A percentile compares a stretch with the other conserved stretches of the same genome.
phyloP scores from a whole-genome alignment of 2,797 vertebrate species.

The Hafferia zeledoni region DNA sequence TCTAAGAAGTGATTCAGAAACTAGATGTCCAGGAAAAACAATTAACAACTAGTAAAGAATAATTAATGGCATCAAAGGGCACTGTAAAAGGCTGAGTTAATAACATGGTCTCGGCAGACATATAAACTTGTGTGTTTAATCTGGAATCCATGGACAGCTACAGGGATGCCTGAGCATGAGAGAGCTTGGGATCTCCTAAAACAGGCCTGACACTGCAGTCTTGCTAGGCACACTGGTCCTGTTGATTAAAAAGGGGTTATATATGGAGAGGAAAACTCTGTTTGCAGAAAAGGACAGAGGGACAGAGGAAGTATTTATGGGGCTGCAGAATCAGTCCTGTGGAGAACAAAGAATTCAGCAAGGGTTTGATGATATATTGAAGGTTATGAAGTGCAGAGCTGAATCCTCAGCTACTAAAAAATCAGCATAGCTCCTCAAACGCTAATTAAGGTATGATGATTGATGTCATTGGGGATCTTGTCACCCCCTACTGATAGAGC shows the following conservation, averaged over 20 bases:
- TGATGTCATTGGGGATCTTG: constrained; percentile 24
- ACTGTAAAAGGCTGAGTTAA: constrained; percentile 64
- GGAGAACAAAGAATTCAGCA: constrained; percentile 55
- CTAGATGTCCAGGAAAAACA: constrained; percentile 49
- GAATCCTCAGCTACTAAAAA: constrained; percentile 14
- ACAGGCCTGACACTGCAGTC: not conserved
- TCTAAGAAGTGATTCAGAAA: not conserved
- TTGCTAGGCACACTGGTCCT: not conserved
- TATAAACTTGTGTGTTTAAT: constrained; percentile 47
- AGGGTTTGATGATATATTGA: constrained; percentile 41
- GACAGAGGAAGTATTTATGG: constrained; percentile 16
- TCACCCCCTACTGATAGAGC: constrained; percentile 39
- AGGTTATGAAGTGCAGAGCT: constrained; percentile 37
- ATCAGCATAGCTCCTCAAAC: constrained; percentile 28
- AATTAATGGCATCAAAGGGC: constrained; percentile 67
- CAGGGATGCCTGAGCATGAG: not conserved
- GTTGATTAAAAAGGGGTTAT: constrained; percentile 37
- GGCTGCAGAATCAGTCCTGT: constrained; percentile 38
- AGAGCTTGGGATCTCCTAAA: not conserved
- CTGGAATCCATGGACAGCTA: not conserved
- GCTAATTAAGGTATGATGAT: constrained; percentile 44
- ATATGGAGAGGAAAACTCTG: constrained; percentile 2
- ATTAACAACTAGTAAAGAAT: constrained; percentile 70
- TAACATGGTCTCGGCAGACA: constrained; percentile 35
- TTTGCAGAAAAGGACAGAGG: constrained; percentile 9